Conservation (phyloP, 2,888 invertebrate genomes). For the Shargacucullia verbasci region DNA sequence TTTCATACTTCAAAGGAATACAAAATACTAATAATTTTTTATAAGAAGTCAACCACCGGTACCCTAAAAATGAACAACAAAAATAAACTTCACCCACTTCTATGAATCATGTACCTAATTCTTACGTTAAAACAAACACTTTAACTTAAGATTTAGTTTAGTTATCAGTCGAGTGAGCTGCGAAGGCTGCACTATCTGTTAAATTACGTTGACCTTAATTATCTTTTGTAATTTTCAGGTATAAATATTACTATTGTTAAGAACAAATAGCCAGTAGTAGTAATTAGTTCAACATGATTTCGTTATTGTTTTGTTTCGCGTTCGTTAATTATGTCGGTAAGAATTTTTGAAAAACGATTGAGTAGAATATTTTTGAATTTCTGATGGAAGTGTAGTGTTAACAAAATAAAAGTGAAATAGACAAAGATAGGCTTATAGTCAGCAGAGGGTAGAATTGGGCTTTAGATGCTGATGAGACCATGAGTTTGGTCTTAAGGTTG, state of each 20-base stretch:
- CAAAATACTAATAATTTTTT: too few species aligned
- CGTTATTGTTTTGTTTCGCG: slow-evolving; percentile 53
- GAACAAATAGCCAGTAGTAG: slow-evolving; percentile 44
- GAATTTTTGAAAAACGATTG: slow-evolving; percentile 13
- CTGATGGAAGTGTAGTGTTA: neutral
- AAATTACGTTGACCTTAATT: slow-evolving; percentile 77
- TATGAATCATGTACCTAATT: slow-evolving; percentile 28
- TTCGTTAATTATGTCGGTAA: slow-evolving; percentile 57
- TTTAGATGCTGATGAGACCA: too few species aligned
- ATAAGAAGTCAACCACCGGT: too few species aligned
- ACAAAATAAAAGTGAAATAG: too few species aligned
- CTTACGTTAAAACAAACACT: slow-evolving; percentile 38
- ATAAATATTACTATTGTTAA: slow-evolving; percentile 69
- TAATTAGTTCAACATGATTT: slow-evolving; percentile 64
- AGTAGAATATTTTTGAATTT: neutral
- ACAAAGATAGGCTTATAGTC: too few species aligned
- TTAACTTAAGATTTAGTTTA: slow-evolving; percentile 55
- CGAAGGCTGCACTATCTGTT: slow-evolving; percentile 81
- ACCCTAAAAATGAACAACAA: slow-evolving; percentile 11
- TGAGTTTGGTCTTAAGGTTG: too few species aligned
- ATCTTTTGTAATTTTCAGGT: slow-evolving; percentile 75
- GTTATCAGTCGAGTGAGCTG: slow-evolving; percentile 76
- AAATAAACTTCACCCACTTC: slow-evolving; percentile 5
- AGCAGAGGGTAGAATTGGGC: too few species aligned
- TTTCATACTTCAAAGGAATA: too few species aligned